phyloP scores from a whole-genome alignment of 2,113 vertebrate species.

The Thomomys bottae region DNA sequence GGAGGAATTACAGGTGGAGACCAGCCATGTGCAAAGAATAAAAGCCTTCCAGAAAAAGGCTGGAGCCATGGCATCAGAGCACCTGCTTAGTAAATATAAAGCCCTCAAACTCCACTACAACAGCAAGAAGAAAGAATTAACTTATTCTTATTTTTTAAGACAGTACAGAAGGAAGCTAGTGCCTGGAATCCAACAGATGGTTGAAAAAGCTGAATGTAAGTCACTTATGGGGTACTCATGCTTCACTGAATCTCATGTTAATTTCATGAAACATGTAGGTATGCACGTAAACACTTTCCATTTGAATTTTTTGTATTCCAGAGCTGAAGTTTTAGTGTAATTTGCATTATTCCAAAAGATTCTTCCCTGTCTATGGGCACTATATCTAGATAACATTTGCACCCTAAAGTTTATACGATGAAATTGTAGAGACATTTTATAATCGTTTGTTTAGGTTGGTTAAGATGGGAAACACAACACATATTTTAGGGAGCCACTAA shows the following conservation, averaged over 20 bases:
- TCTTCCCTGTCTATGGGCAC: background rate
- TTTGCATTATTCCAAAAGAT: background rate
- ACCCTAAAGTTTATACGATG: background rate
- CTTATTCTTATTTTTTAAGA: background rate
- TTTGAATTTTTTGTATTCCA: background rate
- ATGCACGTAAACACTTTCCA: background rate
- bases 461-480: background rate
- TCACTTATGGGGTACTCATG: background rate
- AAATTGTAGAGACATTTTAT: background rate
- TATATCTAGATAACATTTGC: slow-evolving; percentile 10
- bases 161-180: background rate
- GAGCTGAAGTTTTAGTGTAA: slow-evolving; percentile 22
- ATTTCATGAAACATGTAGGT: background rate
- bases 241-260: background rate
- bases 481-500: background rate
- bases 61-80: too few relatives aligned
- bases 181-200: background rate
- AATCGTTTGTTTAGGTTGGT: background rate
- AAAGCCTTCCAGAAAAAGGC: too few relatives aligned
- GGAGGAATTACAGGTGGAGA: too few relatives aligned
- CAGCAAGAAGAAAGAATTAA: background rate
- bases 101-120: too few relatives aligned
- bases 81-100: too few relatives aligned
- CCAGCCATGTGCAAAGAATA: too few relatives aligned
- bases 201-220: background rate